These are phyloP conservation scores for Trachelipus rathkii DNA, from an alignment of 1,140 invertebrate genomes.

Conservation along the genomic window DNA sequence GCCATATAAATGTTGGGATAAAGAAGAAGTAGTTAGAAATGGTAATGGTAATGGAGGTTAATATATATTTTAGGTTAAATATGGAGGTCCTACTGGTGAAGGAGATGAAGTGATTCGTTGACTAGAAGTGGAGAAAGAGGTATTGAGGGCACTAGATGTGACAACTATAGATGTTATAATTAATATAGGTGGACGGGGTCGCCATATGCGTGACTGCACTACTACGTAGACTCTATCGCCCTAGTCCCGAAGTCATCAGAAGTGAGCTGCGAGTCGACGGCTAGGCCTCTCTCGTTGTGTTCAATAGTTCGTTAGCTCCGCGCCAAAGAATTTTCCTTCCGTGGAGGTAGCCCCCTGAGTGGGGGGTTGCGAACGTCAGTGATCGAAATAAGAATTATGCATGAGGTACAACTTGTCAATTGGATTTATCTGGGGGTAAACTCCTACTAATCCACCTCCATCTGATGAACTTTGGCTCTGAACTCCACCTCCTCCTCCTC, in stretches of 20 bases:
- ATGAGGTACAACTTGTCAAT: slow-evolving; percentile 97
- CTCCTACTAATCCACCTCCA: slow-evolving; percentile 32
- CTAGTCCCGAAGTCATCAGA: too few species aligned
- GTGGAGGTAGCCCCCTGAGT: slow-evolving; percentile 17
- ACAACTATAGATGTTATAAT: background rate
- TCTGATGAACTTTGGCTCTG: background rate
- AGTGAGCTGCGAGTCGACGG: too few species aligned
- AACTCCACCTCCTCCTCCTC: background rate
- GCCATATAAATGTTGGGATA: background rate
- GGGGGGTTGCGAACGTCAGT: slow-evolving; percentile 42
- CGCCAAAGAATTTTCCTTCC: too few species aligned
- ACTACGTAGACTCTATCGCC: too few species aligned
- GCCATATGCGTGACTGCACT: too few species aligned
- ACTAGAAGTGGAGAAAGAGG: background rate
- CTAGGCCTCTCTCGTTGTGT: too few species aligned
- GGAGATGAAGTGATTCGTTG: background rate
- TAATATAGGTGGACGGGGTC: background rate
- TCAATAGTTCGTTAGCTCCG: too few species aligned
- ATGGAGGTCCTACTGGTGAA: background rate
- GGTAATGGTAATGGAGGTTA: background rate
- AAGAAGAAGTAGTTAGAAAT: background rate
- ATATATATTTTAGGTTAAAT: too few species aligned
- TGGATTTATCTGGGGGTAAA: slow-evolving; percentile 63
- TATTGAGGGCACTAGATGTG: background rate
- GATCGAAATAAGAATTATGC: slow-evolving; percentile 85